Evolutionary conservation across 2,797 vertebrate species (phyloP).

Genomic region (Cyclopterus lumpus): DNA sequence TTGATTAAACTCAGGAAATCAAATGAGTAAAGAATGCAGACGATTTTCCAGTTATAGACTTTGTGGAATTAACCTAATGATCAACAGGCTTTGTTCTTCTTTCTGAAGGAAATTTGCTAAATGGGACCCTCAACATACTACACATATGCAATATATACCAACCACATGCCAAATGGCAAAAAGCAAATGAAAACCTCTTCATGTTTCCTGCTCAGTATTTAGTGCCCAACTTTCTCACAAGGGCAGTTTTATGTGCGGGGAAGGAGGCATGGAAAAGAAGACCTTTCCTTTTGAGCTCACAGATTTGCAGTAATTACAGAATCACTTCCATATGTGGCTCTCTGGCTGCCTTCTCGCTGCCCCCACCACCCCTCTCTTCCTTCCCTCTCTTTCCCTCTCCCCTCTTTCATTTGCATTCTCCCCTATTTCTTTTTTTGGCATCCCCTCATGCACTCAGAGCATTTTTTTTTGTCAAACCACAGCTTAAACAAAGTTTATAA

Average conservation of each 20-base stretch:
- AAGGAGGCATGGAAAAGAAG: slow-evolving; percentile 84
- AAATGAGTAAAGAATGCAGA: slow-evolving; percentile 53
- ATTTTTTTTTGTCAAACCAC: slow-evolving; percentile 69
- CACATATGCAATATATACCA: slow-evolving; percentile 26
- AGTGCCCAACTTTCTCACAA: slow-evolving; percentile 80
- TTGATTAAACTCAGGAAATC: slow-evolving; percentile 57
- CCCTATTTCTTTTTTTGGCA: slow-evolving; percentile 63
- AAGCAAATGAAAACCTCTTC: slow-evolving; percentile 58
- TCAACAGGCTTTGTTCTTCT: background rate
- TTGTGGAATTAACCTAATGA: slow-evolving; percentile 48
- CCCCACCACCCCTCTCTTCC: slow-evolving; percentile 75
- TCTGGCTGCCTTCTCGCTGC: slow-evolving; percentile 82
- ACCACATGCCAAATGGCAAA: slow-evolving; percentile 34
- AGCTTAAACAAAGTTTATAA: slow-evolving; percentile 84
- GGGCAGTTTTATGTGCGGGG: slow-evolving; percentile 81
- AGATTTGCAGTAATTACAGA: slow-evolving; percentile 90
- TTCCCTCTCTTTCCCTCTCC: slow-evolving; percentile 58
- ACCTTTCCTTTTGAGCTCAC: slow-evolving; percentile 87
- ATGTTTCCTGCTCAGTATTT: slow-evolving; percentile 61
- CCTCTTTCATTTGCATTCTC: slow-evolving; percentile 76
- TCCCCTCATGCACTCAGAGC: slow-evolving; percentile 56
- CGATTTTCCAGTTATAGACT: slow-evolving; percentile 29
- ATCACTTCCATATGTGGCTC: slow-evolving; percentile 90
- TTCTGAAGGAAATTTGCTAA: slow-evolving; percentile 24
- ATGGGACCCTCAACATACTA: slow-evolving; percentile 29